A percentile compares a stretch with the other conserved stretches of the same genome.
Evolutionary conservation across 2,797 vertebrate genomes (phyloP).

Genomic region (Myioborus miniatus): DNA sequence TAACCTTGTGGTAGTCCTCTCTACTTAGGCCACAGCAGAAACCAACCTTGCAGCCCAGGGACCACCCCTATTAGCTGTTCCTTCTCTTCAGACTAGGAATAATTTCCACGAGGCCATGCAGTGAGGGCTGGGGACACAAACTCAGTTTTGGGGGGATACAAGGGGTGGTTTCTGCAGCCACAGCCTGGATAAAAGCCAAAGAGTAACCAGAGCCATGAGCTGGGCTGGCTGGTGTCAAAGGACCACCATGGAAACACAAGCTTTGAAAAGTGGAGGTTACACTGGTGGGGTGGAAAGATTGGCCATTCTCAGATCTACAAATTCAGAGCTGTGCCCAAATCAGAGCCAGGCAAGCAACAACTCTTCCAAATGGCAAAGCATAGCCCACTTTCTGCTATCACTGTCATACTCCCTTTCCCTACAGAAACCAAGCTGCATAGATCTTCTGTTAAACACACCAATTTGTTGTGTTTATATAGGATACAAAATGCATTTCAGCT

Average conservation of each 20-base stretch:
- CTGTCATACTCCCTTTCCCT: neutral
- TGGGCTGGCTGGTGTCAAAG: neutral
- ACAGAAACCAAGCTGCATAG: neutral
- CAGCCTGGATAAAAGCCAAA: neutral
- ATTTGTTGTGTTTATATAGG: neutral
- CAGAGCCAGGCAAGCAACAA: neutral
- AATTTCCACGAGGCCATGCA: neutral
- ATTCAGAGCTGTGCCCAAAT: neutral
- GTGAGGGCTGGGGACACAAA: neutral
- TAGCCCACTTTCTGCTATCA: neutral
- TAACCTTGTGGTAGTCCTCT: neutral
- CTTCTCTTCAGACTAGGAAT: neutral
- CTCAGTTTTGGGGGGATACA: neutral
- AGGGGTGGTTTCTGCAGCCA: neutral
- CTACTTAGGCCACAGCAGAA: neutral
- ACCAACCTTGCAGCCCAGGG: neutral
- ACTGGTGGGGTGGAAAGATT: neutral
- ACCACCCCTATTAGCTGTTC: neutral
- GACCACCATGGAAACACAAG: accelerated
- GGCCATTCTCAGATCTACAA: neutral
- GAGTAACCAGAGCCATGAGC: neutral
- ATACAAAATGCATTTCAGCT: neutral
- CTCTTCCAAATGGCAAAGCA: neutral
- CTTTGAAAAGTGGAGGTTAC: neutral
- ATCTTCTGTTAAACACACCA: neutral